Evolutionary conservation across 2,113 vertebrate species (phyloP), one percentile per base, ranked within the genome.

Genomic region (Abramis brama): DNA sequence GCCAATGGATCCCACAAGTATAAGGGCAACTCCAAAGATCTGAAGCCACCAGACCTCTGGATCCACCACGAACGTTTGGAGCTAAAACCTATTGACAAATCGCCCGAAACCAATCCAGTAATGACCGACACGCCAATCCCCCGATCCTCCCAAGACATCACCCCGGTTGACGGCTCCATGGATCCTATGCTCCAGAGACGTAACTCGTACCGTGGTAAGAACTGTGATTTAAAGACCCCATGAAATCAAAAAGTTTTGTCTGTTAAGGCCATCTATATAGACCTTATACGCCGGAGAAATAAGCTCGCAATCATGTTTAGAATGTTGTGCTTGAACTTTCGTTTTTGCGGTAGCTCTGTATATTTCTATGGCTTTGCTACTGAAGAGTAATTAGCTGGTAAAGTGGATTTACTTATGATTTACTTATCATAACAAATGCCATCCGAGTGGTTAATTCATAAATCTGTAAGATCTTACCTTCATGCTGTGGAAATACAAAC

Each of bases 101-200:
- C 98, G 15, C 98, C 98, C 0, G 98, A 99, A 77, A 96, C 97
- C 82, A 99, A 99, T 89, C 97, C 97, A 0, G 96, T 99, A 90
- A 98, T 99, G 97, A 99, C 98, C 0, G 98, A 99, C 80, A 99
- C 97, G 2, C 98, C 97, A 5, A 98, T 99, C 91, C 97, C 97
- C 79, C 97, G 97, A 82, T 96, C 96, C 87, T 99, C 98, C 2
- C 97, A 99, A 86, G 98, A 99, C 88, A 97, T 99, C 92, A 98
- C 97, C 1, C 98, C 98, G 0, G 97, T 96, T 2, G 97, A 98
- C 88, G 96, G 96, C 73, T 93, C 95, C 90, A 94, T 97, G 93
- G 98, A 99, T 62, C 96, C 88, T 79, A 89, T 97, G 90, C 97
- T 98, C 89, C 97, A 99, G 15, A 95, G 98, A 88, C 94, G 97